These are phyloP conservation scores for Octopus sinensis DNA, from an alignment of 1,140 invertebrate species.

Conservation along the genomic window DNA sequence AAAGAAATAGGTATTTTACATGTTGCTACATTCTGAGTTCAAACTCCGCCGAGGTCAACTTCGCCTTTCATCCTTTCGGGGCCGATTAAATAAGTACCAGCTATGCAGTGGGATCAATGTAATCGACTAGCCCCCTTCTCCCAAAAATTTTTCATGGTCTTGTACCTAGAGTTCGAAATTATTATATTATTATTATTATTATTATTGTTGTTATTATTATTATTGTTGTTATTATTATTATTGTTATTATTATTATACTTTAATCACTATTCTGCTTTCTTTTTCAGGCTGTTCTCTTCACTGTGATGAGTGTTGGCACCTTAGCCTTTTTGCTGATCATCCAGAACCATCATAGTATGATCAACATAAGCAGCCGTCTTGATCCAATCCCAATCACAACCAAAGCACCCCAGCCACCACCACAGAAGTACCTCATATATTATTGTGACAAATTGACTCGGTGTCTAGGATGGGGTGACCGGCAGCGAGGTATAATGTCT, in stretches of 20 bases:
- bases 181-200: too few species aligned
- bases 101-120: too few species aligned
- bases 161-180: too few species aligned
- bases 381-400: not conserved
- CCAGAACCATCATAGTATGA: slow-evolving; percentile 7
- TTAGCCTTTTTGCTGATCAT: not conserved
- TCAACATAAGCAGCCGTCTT: not conserved
- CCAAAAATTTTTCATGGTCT: not conserved
- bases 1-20: too few species aligned
- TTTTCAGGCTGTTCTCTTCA: slow-evolving; percentile 8
- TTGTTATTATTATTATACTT: too few species aligned
- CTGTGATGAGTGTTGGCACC: slow-evolving; percentile 8
- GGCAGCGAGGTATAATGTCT: slow-evolving; percentile 24
- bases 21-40: too few species aligned
- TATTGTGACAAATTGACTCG: slow-evolving; percentile 22
- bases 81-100: too few species aligned
- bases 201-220: too few species aligned
- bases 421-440: slow-evolving; percentile 30
- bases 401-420: not conserved
- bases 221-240: too few species aligned
- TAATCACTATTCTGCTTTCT: not conserved
- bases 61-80: too few species aligned
- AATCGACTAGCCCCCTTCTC: too few species aligned
- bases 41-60: too few species aligned
- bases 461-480: slow-evolving; percentile 25